Percentiles rank a stretch among this genome's conserved stretches.
phyloP scores from a whole-genome alignment of 2,888 invertebrate genomes.

The Notodonta dromedarius region DNA sequence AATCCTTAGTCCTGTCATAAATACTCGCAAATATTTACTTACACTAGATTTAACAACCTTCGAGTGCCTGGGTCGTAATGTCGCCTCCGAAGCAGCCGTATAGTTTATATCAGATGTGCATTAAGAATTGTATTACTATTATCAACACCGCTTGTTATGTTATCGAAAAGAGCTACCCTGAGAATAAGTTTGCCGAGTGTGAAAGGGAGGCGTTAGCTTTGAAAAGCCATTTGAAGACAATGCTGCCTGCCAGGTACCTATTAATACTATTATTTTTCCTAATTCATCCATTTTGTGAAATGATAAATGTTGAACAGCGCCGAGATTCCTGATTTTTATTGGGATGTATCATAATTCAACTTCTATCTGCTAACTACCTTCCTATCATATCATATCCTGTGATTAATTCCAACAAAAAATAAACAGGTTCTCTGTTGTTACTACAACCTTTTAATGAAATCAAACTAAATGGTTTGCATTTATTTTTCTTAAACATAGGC shows the following conservation, averaged over 20 bases:
- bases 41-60: not conserved
- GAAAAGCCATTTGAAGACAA: constrained; percentile 65
- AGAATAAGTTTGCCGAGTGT: constrained; percentile 64
- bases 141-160: constrained; percentile 75
- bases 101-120: constrained; percentile 70
- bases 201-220: constrained; percentile 63
- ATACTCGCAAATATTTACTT: not conserved
- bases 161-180: constrained; percentile 71
- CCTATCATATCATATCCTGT: too few species aligned
- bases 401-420: too few species aligned
- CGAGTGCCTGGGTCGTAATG: constrained; percentile 48
- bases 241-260: constrained; percentile 73
- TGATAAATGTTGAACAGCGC: too few species aligned
- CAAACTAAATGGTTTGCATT: too few species aligned
- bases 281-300: too few species aligned
- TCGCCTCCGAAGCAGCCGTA: constrained; percentile 75
- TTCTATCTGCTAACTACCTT: too few species aligned
- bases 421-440: too few species aligned
- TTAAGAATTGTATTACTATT: constrained; percentile 69
- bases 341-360: too few species aligned
- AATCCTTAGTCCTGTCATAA: not conserved
- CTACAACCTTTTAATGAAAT: too few species aligned
- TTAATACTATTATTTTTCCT: not conserved
- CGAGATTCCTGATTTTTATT: too few species aligned
- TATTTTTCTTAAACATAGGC: too few species aligned